Evolutionary conservation across 2,113 vertebrate species (phyloP).

Genomic region (Cichladusa arquata): DNA sequence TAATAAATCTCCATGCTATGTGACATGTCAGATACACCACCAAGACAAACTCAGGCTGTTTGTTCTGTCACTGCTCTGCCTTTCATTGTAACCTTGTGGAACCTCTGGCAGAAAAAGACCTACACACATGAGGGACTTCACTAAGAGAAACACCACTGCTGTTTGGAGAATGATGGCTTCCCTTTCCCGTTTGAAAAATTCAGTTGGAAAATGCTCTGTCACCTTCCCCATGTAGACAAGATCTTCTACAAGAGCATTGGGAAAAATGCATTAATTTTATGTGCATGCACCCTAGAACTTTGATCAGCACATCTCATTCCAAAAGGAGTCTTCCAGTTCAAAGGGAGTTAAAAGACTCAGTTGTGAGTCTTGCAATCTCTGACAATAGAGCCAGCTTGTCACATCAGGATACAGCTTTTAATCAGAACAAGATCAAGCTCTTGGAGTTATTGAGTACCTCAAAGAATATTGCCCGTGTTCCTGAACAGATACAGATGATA

Average conservation of each 20-base stretch:
- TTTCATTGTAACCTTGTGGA: neutral
- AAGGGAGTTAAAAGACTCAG: neutral
- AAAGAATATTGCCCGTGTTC: neutral
- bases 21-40: neutral
- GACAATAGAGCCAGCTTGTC: neutral
- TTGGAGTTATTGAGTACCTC: neutral
- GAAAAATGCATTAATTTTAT: neutral
- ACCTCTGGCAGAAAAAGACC: neutral
- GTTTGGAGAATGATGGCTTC: neutral
- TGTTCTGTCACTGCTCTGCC: neutral
- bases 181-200: neutral
- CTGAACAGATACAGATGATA: neutral
- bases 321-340: neutral
- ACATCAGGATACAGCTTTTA: neutral
- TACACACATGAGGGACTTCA: neutral
- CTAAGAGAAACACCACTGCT: neutral
- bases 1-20: neutral
- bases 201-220: neutral
- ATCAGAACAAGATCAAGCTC: neutral
- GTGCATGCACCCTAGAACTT: neutral
- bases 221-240: neutral
- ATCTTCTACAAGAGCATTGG: neutral
- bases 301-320: neutral
- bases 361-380: neutral
- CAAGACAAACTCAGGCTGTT: neutral